These are phyloP conservation scores for Ormyrus labotus DNA, from an alignment of 2,888 invertebrate species.

Conservation along the genomic window DNA sequence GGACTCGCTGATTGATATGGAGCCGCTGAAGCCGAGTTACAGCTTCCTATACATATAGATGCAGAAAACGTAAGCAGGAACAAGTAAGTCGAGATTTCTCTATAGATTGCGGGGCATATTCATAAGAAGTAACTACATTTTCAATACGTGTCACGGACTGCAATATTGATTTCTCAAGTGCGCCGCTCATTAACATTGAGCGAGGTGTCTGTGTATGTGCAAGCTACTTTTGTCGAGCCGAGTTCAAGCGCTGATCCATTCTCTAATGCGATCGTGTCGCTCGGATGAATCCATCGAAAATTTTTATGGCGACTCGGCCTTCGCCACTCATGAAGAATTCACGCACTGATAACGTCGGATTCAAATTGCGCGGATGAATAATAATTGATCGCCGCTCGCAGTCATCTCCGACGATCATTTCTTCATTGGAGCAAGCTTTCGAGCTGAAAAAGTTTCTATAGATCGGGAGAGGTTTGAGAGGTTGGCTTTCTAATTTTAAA, in stretches of 20 bases:
- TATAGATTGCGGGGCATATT: constrained; percentile 11
- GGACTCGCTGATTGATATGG: background rate
- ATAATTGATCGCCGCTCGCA: no score
- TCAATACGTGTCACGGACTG: constrained; percentile 13
- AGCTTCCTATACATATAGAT: background rate
- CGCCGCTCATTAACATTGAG: constrained; percentile 29
- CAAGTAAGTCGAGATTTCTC: constrained; percentile 21
- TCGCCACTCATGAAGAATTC: background rate
- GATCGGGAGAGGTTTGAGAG: no score
- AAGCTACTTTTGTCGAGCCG: background rate
- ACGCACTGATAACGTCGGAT: background rate
- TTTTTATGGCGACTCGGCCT: constrained; percentile 28
- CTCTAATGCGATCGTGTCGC: background rate
- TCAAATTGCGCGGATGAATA: no score
- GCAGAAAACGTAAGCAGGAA: constrained; percentile 27
- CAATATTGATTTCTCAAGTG: constrained; percentile 39
- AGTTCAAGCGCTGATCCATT: constrained; percentile 11
- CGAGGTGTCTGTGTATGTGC: background rate
- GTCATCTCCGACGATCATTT: no score
- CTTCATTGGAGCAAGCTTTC: no score
- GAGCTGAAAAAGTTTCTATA: no score
- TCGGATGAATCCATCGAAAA: constrained; percentile 18
- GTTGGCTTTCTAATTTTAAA: no score
- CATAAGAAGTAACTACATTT: constrained; percentile 27
- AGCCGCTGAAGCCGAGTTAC: constrained; percentile 1